Conservation (phyloP, 2,888 invertebrate species). For the Thera britannica region DNA sequence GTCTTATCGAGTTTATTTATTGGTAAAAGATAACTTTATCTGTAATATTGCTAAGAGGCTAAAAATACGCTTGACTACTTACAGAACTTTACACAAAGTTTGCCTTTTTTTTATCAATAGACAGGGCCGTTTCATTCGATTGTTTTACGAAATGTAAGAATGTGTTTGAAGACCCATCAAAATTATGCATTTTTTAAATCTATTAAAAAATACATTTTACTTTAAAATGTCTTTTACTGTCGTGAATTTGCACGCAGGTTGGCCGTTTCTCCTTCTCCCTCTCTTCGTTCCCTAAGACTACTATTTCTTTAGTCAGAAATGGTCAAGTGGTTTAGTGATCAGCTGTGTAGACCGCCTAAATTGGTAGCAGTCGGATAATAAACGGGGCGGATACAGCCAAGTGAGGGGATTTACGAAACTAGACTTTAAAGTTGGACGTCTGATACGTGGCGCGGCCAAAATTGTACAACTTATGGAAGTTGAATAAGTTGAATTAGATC, state of each 20-base stretch:
- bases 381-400: conserved; percentile 62
- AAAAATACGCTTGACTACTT: background rate
- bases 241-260: too few species aligned
- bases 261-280: too few species aligned
- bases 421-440: conserved; percentile 51
- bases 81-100: background rate
- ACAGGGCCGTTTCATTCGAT: background rate
- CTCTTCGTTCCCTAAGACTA: too few species aligned
- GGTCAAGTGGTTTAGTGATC: background rate
- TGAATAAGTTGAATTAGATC: conserved; percentile 27
- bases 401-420: conserved; percentile 61
- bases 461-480: conserved; percentile 31
- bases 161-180: too few species aligned
- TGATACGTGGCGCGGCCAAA: conserved; percentile 45
- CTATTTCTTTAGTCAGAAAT: too few species aligned
- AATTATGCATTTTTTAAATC: too few species aligned
- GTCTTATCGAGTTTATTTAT: too few species aligned
- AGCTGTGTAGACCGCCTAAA: conserved; percentile 52
- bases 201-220: too few species aligned
- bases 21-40: too few species aligned
- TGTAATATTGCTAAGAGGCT: too few species aligned
- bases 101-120: too few species aligned
- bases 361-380: conserved; percentile 66
- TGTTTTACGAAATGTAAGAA: background rate
- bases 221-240: too few species aligned